Conservation (phyloP, 2,113 vertebrate genomes). For the Gymnogyps californianus region DNA sequence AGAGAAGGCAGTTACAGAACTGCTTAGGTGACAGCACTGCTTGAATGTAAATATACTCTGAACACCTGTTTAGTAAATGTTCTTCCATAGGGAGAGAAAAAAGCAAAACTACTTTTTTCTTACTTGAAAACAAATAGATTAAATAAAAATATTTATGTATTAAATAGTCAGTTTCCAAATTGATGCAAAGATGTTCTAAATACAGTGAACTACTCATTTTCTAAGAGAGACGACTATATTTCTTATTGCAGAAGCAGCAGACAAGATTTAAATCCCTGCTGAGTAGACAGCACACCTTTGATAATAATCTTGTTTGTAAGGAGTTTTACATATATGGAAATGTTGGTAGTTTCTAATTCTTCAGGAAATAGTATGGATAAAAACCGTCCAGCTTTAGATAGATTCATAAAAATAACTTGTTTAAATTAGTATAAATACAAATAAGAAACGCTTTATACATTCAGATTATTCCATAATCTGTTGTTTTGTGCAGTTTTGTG, state of each 20-base stretch:
- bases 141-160: neutral
- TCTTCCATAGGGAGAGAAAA: neutral
- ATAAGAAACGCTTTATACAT: neutral
- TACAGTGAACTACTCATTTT: neutral
- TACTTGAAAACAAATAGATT: neutral
- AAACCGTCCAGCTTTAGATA: neutral
- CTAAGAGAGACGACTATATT: neutral
- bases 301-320: neutral
- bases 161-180: neutral
- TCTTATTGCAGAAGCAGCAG: neutral
- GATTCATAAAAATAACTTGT: neutral
- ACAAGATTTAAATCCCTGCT: neutral
- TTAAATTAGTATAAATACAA: neutral
- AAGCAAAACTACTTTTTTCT: neutral
- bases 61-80: neutral
- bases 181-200: neutral
- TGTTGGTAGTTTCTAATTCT: neutral
- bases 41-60: neutral
- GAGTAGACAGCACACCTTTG: slow-evolving; percentile 21
- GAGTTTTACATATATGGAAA: neutral
- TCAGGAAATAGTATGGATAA: neutral
- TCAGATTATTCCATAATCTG: neutral
- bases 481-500: neutral
- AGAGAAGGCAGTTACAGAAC: neutral
- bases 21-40: neutral